Evolutionary conservation across 1,140 invertebrate species (phyloP).

Genomic region (Scaptomyza montana): DNA sequence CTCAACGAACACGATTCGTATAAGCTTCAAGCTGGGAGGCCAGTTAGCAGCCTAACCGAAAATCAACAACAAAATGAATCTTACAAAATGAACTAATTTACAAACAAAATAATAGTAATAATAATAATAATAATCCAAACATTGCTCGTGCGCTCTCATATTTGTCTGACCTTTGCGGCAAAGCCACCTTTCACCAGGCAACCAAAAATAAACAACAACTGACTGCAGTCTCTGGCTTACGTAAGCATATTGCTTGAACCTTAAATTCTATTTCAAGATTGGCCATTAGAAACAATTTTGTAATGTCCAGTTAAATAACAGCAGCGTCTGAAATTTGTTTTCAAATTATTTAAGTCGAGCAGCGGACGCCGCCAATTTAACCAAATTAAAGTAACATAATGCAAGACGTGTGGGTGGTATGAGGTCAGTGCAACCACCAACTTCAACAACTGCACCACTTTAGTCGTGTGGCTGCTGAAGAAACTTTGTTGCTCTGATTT

Average conservation of each 20-base stretch:
- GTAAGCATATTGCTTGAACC: slow-evolving; percentile 41
- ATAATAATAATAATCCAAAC: slow-evolving; percentile 61
- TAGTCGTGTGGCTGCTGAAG: too few species aligned
- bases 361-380: slow-evolving; percentile 60
- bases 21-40: slow-evolving; percentile 59
- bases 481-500: slow-evolving; percentile 46
- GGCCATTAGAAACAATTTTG: slow-evolving; percentile 74
- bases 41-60: not conserved
- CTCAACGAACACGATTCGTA: slow-evolving; percentile 62
- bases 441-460: slow-evolving; percentile 13
- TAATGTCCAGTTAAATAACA: slow-evolving; percentile 78
- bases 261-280: slow-evolving; percentile 22
- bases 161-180: slow-evolving; percentile 68
- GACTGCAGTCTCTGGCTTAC: slow-evolving; percentile 42
- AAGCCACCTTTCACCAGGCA: slow-evolving; percentile 62
- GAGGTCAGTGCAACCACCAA: slow-evolving; percentile 43
- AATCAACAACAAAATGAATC: slow-evolving; percentile 4
- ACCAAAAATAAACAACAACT: not conserved
- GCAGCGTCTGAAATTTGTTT: slow-evolving; percentile 67
- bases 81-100: slow-evolving; percentile 70
- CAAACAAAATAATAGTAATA: slow-evolving; percentile 64
- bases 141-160: slow-evolving; percentile 76
- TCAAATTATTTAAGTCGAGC: slow-evolving; percentile 81
- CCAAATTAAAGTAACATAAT: slow-evolving; percentile 78
- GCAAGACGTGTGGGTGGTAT: slow-evolving; percentile 73